These are phyloP conservation scores for Pangasius krempfi DNA, from an alignment of 2,797 vertebrate species.

Conservation along the genomic window DNA sequence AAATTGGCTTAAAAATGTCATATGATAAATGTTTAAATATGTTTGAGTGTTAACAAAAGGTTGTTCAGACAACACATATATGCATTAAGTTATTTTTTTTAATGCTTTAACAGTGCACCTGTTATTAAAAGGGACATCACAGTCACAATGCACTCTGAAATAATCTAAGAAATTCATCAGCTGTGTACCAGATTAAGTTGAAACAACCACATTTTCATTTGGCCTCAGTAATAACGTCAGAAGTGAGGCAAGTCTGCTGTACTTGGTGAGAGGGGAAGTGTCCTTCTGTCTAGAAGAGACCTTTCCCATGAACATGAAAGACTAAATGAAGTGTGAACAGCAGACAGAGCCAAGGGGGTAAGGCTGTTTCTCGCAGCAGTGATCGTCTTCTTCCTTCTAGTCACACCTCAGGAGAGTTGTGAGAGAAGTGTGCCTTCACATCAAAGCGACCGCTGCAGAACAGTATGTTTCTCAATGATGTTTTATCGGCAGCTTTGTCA, in stretches of 20 bases:
- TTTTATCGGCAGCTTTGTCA: neutral
- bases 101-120: neutral
- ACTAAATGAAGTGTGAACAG: constrained; percentile 45
- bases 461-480: neutral
- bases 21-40: neutral
- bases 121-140: neutral
- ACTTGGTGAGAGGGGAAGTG: constrained; percentile 31
- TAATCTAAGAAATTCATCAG: neutral
- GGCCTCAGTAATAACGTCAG: neutral
- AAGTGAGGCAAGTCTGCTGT: constrained; percentile 8
- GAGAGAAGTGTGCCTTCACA: constrained; percentile 53
- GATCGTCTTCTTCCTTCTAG: constrained; percentile 35
- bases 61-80: neutral
- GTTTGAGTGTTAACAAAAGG: neutral
- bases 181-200: neutral
- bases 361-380: constrained; percentile 48
- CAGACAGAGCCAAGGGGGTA: constrained; percentile 29
- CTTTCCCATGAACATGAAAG: constrained; percentile 62
- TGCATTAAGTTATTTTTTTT: too few species aligned
- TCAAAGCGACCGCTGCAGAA: constrained; percentile 53
- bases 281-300: constrained; percentile 45
- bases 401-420: constrained; percentile 56
- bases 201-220: neutral
- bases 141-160: neutral
- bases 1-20: neutral